phyloP scores from a whole-genome alignment of 2,888 invertebrate genomes.

The Tuta absoluta region DNA sequence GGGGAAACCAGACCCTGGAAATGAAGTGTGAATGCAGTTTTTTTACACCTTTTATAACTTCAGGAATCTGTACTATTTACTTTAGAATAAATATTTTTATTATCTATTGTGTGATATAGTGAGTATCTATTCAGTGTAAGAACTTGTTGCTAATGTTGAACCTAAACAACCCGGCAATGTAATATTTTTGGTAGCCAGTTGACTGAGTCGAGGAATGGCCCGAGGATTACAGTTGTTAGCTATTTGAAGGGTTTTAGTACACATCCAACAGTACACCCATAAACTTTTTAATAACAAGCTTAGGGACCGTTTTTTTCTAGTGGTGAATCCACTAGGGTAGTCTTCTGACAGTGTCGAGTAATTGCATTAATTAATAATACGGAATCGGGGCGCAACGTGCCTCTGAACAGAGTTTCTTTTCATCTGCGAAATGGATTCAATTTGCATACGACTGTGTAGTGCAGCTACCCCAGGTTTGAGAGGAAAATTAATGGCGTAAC shows the following conservation, averaged over 20 bases:
- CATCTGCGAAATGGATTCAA: conserved; percentile 55
- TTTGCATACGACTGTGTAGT: conserved; percentile 44
- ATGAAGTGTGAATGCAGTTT: no score
- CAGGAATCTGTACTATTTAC: no score
- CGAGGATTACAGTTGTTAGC: no score
- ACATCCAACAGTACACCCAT: conserved; percentile 57
- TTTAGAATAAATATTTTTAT: no score
- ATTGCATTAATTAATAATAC: conserved; percentile 72
- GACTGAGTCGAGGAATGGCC: no score
- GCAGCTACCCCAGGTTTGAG: conserved; percentile 25
- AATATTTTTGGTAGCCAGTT: no score
- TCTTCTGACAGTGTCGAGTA: conserved; percentile 66
- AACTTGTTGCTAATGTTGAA: no score
- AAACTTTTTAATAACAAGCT: conserved; percentile 76
- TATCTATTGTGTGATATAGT: no score
- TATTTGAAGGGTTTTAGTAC: conserved; percentile 40
- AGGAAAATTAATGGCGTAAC: conserved; percentile 41
- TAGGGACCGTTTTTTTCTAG: conserved; percentile 71
- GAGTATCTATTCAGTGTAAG: no score
- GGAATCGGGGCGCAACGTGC: conserved; percentile 56
- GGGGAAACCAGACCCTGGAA: no score
- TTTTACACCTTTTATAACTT: no score
- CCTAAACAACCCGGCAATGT: no score
- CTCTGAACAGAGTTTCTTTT: conserved; percentile 47
- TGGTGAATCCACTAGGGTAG: conserved; percentile 64